These are phyloP conservation scores for Microctenopoma lineatum DNA, from an alignment of 2,797 vertebrate genomes.

Conservation along the genomic window DNA sequence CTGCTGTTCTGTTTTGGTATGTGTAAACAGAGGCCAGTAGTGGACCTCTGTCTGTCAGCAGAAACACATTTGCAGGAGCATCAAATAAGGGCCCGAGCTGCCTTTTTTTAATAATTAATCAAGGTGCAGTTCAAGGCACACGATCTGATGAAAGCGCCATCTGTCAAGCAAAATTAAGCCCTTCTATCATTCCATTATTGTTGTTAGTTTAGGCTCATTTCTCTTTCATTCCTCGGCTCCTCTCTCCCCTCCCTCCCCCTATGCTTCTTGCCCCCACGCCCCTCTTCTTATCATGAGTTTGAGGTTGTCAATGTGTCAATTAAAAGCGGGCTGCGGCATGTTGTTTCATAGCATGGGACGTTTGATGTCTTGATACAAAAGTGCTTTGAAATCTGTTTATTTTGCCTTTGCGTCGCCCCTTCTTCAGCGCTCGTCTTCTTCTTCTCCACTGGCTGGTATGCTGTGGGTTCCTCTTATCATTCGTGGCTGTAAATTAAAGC, in stretches of 20 bases:
- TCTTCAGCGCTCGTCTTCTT: slow-evolving; percentile 39
- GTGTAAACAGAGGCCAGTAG: slow-evolving; percentile 79
- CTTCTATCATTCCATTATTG: slow-evolving; percentile 72
- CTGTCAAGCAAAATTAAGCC: slow-evolving; percentile 89
- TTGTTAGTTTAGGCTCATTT: slow-evolving; percentile 75
- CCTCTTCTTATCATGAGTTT: slow-evolving; percentile 71
- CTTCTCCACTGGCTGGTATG: slow-evolving; percentile 36
- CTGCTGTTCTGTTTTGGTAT: slow-evolving; percentile 50
- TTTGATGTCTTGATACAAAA: slow-evolving; percentile 76
- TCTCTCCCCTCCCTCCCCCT: slow-evolving; percentile 29
- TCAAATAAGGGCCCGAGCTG: slow-evolving; percentile 82
- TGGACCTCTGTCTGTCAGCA: slow-evolving; percentile 86
- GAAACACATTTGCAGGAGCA: slow-evolving; percentile 84
- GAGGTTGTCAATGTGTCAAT: slow-evolving; percentile 76
- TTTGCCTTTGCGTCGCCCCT: slow-evolving; percentile 58
- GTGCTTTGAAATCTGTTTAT: slow-evolving; percentile 78
- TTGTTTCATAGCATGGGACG: slow-evolving; percentile 58
- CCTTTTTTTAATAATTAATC: slow-evolving; percentile 91
- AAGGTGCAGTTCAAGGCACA: slow-evolving; percentile 86
- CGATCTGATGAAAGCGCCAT: slow-evolving; percentile 87
- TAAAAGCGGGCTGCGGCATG: slow-evolving; percentile 68
- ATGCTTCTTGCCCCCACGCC: slow-evolving; percentile 49
- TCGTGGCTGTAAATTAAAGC: slow-evolving; percentile 62
- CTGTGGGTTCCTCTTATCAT: slow-evolving; percentile 65
- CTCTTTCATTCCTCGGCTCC: slow-evolving; percentile 57